Conservation (phyloP, 92 coral and sea anemone genomes). For the Pocillopora grandis region DNA sequence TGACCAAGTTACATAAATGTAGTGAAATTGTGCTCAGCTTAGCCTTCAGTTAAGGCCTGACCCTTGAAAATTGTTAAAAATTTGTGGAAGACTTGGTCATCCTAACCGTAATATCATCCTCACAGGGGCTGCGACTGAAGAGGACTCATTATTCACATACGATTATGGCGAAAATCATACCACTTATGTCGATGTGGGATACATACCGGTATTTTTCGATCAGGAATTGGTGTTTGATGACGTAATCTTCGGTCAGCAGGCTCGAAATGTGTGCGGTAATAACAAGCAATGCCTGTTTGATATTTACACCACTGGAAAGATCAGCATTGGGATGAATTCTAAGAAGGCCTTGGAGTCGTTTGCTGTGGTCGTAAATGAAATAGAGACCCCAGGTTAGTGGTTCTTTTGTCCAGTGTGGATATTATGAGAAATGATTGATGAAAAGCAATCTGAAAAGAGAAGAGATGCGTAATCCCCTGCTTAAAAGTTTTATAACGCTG, state of each 20-base stretch:
- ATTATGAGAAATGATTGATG: too few species aligned
- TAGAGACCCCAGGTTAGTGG: conserved; percentile 50
- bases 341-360: conserved; percentile 27
- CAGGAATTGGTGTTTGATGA: conserved; percentile 32
- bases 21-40: too few species aligned
- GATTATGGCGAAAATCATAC: conserved; percentile 36
- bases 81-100: too few species aligned
- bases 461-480: too few species aligned
- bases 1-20: too few species aligned
- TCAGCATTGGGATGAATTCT: conserved; percentile 60
- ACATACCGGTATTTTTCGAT: conserved; percentile 62
- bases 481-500: too few species aligned
- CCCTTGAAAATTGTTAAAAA: too few species aligned
- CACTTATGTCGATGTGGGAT: conserved; percentile 38
- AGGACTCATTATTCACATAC: conserved; percentile 56
- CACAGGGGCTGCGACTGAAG: conserved; percentile 48
- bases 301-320: conserved; percentile 62
- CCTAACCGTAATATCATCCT: not conserved
- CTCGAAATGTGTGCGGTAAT: conserved; percentile 51
- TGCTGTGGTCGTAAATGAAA: conserved; percentile 43
- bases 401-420: not conserved
- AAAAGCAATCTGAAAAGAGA: too few species aligned
- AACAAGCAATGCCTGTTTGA: conserved; percentile 68
- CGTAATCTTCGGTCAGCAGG: conserved; percentile 40
- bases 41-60: too few species aligned